Evolutionary conservation across 2,113 vertebrate genomes (phyloP).

Genomic region (Rissa tridactyla): DNA sequence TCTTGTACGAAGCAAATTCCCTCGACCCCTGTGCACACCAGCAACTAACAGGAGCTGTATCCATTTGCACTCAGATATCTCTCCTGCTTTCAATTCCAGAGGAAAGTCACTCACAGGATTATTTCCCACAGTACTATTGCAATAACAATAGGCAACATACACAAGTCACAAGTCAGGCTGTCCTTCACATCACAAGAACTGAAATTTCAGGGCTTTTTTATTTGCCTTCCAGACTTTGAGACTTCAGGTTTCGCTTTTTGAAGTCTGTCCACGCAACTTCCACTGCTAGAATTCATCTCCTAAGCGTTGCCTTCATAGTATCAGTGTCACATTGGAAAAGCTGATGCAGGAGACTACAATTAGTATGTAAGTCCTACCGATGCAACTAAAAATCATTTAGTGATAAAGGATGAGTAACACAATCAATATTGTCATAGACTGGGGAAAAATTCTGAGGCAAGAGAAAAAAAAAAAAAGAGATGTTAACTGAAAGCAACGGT

Average conservation of each 20-base stretch:
- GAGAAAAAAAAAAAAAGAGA: background rate
- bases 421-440: constrained; percentile 10
- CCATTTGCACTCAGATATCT: background rate
- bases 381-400: background rate
- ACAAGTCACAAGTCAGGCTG: background rate
- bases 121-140: background rate
- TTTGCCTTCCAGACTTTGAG: background rate
- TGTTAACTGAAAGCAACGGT: background rate
- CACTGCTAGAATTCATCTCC: background rate
- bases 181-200: background rate
- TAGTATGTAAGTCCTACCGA: background rate
- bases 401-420: constrained; percentile 26
- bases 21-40: background rate
- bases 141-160: background rate
- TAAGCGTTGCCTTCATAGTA: background rate
- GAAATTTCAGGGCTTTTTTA: background rate
- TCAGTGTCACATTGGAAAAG: background rate
- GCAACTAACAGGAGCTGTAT: background rate
- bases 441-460: background rate
- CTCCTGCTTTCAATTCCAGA: background rate
- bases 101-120: background rate
- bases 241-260: background rate
- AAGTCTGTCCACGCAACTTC: background rate
- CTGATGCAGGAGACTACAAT: background rate
- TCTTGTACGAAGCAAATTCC: constrained; percentile 16